Conservation (phyloP, 1,140 invertebrate species). For the Andrena cerasifolii region DNA sequence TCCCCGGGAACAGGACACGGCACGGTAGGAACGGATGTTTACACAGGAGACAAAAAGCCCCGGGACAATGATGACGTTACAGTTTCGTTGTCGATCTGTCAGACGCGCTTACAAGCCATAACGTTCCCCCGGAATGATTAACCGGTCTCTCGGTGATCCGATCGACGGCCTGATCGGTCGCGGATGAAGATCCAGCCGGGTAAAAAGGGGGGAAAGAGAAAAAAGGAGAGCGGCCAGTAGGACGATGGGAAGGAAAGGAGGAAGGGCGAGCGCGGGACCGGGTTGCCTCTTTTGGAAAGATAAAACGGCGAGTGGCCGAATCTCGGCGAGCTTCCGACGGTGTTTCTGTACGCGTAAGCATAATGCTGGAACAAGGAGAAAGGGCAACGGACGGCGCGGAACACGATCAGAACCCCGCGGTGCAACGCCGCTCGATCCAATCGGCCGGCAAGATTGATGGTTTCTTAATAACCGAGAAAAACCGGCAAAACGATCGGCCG, state of each 20-base stretch:
- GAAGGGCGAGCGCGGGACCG: neutral
- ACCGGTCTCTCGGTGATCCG: constrained; percentile 52
- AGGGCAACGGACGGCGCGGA: constrained; percentile 47
- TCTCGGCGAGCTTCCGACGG: constrained; percentile 37
- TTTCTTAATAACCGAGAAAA: constrained; percentile 82
- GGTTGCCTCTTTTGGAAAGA: constrained; percentile 18
- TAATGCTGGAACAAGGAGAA: constrained; percentile 26
- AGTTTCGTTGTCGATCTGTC: constrained; percentile 60
- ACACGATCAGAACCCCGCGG: constrained; percentile 61
- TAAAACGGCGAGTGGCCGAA: constrained; percentile 24
- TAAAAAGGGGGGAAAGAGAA: constrained; percentile 24
- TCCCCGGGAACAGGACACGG: constrained; percentile 33
- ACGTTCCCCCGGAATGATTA: constrained; percentile 55
- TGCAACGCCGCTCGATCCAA: constrained; percentile 64
- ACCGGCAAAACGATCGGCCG: constrained; percentile 76
- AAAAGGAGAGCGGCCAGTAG: neutral
- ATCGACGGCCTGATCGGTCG: constrained; percentile 47
- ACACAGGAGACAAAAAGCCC: constrained; percentile 60
- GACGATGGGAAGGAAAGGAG: neutral
- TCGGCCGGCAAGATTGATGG: constrained; percentile 77
- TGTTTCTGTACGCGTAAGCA: constrained; percentile 33
- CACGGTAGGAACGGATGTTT: constrained; percentile 45
- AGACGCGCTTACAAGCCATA: constrained; percentile 53
- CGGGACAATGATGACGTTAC: constrained; percentile 64
- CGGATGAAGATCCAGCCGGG: constrained; percentile 23